Conservation (phyloP, 2,888 invertebrate genomes). For the Allacma fusca region DNA sequence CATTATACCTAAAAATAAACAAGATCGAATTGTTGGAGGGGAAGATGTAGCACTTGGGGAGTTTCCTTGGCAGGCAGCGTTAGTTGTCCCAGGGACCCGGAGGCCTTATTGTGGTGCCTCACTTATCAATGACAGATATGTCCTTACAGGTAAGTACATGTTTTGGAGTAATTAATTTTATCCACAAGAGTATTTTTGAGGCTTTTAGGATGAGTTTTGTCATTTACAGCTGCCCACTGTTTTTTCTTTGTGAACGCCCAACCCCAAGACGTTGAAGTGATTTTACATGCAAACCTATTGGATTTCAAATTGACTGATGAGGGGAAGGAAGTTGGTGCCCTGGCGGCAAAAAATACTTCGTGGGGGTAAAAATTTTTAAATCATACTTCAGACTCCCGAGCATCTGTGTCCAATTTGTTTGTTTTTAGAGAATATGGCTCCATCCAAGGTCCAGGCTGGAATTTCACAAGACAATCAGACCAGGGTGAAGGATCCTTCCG, state of each 20-base stretch:
- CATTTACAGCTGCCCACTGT: constrained; percentile 33
- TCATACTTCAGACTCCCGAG: background rate
- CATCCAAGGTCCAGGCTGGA: constrained; percentile 29
- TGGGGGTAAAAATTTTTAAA: constrained; percentile 16
- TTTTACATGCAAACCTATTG: constrained; percentile 12
- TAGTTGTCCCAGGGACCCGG: constrained; percentile 17
- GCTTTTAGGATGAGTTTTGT: no score
- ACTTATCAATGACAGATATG: constrained; percentile 35
- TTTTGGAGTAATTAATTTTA: no score
- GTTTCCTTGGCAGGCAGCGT: constrained; percentile 32
- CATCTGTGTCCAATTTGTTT: background rate
- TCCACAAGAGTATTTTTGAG: no score
- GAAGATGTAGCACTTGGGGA: background rate
- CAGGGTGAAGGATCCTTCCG: constrained; percentile 13
- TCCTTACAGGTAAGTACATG: constrained; percentile 26
- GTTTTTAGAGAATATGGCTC: no score
- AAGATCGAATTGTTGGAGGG: constrained; percentile 33
- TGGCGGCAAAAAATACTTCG: background rate
- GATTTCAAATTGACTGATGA: constrained; percentile 32
- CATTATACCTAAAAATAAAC: background rate
- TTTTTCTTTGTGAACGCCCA: constrained; percentile 12
- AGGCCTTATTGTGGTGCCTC: constrained; percentile 40
- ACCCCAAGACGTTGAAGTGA: constrained; percentile 19
- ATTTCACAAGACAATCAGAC: constrained; percentile 17
- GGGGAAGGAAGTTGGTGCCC: constrained; percentile 11